These are phyloP conservation scores for Piliocolobus tephrosceles DNA, from an alignment of 2,113 vertebrate species.

Conservation along the genomic window DNA sequence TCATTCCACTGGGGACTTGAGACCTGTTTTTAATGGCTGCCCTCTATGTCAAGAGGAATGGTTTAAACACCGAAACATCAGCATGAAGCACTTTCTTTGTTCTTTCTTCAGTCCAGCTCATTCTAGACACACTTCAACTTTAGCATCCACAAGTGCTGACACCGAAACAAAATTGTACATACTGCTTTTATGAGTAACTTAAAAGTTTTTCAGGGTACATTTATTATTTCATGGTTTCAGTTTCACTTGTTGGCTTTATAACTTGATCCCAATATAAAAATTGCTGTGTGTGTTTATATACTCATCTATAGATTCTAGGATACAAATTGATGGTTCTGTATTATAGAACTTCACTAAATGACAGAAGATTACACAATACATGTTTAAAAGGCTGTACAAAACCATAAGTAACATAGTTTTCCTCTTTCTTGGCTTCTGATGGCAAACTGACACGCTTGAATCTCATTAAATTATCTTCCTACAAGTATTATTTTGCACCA, in stretches of 20 bases:
- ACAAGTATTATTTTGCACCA: not conserved
- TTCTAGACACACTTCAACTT: not conserved
- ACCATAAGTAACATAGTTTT: not conserved
- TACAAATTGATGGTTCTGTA: not conserved
- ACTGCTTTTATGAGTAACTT: slow-evolving; percentile 6
- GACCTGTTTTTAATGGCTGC: not conserved
- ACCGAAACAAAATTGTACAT: not conserved
- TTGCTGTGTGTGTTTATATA: fast-evolving
- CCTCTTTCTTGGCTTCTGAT: not conserved
- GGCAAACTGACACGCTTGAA: not conserved
- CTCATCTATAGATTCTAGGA: not conserved
- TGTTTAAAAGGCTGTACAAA: not conserved
- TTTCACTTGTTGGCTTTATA: slow-evolving; percentile 37
- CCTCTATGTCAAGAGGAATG: not conserved
- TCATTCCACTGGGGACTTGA: not conserved
- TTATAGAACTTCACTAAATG: not conserved
- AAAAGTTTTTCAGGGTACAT: not conserved
- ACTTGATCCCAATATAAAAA: not conserved
- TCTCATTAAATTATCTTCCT: not conserved
- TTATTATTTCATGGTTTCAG: slow-evolving; percentile 13
- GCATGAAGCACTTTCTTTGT: not conserved
- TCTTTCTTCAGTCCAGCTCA: not conserved
- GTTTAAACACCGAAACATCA: not conserved
- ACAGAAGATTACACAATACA: not conserved
- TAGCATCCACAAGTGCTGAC: not conserved